Evolutionary conservation across 2,113 vertebrate species (phyloP), one percentile per base, ranked within the genome.

Genomic region (Leptobrachium ailaonicum): DNA sequence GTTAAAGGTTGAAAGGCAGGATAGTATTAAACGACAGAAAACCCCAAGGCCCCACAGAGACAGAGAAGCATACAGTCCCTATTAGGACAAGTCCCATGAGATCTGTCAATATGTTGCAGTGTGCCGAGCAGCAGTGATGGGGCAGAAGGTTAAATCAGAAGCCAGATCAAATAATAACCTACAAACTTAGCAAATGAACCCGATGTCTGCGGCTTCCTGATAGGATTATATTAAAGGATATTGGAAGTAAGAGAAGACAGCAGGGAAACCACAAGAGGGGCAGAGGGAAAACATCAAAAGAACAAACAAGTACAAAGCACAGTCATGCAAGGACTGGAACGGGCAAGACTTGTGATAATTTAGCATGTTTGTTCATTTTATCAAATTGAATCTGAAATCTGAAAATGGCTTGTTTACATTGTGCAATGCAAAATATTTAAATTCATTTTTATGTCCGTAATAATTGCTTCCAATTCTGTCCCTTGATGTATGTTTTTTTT

Each of bases 201-300:
- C 20, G 56, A 12, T 53, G 68, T 64, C 77, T 72, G 77, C 41
- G 69, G 58, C 56, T 64, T 72, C 40, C 77, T 79, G 77, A 79
- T 79, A 79, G 75, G 75, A 77, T 77, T 77, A 77, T 77, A 72
- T 64, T 40, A 53, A 78, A 79, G 60, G 69, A 79, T 44, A 11
- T 6, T 40, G 67, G 67, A 54, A 71, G 43, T 32, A 44, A 71
- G 41, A 32, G 58, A 72, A 79, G 20, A 32, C 20, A 0, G 20
- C 20, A 32, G 20, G 20, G 20, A 79, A 79, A 64, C 68, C 77
- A 9, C 68, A 64, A 69, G 77, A 71, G 77, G 69, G 4, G 40
- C 20, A 72, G 68, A 71, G 47, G 47, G 68, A 20, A 69, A 41
- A 64, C 77, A 41, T 79, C 69, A 79, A 79, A 79, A 4, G 68